Conservation (phyloP, 2,888 invertebrate species). For the Cheiracanthium punctorium region DNA sequence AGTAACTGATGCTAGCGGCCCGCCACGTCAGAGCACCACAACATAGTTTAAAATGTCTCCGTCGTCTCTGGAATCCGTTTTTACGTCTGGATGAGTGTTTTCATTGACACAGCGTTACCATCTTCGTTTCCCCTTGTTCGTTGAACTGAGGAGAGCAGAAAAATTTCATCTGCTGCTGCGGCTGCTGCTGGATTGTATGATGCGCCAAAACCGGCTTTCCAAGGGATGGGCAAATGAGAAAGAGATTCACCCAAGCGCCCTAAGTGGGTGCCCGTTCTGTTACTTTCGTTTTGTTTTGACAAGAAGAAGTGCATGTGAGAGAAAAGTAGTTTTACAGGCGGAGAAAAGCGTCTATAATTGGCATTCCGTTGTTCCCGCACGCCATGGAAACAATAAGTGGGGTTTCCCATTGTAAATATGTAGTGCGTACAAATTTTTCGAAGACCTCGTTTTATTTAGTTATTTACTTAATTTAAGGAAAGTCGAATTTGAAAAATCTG, state of each 20-base stretch:
- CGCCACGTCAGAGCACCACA: slow-evolving; percentile 14
- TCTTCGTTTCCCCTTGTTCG: background rate
- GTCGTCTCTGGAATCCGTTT: background rate
- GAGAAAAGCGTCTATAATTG: background rate
- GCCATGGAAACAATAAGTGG: background rate
- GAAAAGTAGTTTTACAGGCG: background rate
- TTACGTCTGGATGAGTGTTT: background rate
- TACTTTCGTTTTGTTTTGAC: slow-evolving; percentile 16
- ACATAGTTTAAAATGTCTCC: background rate
- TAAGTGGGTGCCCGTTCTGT: background rate
- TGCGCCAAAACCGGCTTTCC: slow-evolving; percentile 10
- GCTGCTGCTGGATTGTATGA: background rate
- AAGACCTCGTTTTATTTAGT: too few species aligned
- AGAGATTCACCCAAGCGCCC: background rate
- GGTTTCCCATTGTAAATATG: background rate
- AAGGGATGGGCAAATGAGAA: background rate
- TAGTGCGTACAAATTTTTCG: background rate
- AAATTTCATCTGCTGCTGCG: background rate
- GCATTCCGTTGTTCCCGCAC: too few species aligned
- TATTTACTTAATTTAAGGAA: too few species aligned
- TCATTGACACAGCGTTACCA: slow-evolving; percentile 1
- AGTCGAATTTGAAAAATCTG: too few species aligned
- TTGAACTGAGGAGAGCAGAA: slow-evolving; percentile 7
- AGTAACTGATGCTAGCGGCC: background rate
- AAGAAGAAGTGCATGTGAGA: background rate